Evolutionary conservation across 2,797 vertebrate species (phyloP).

Genomic region (Lepus oiostolus): DNA sequence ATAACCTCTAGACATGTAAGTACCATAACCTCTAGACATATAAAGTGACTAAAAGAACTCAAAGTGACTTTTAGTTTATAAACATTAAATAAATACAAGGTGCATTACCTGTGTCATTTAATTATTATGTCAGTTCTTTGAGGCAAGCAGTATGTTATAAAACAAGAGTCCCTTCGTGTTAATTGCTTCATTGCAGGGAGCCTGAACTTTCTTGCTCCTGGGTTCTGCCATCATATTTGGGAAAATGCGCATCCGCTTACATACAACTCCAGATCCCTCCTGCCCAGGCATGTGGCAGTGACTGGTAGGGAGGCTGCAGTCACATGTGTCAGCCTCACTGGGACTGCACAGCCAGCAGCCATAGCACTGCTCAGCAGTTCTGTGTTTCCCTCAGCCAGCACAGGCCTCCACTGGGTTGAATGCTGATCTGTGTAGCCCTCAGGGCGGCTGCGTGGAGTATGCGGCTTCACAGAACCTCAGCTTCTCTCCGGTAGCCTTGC

Average conservation of each 20-base stretch:
- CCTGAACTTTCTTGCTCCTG: neutral
- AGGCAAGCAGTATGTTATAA: neutral
- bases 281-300: neutral
- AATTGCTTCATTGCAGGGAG: neutral
- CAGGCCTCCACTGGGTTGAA: neutral
- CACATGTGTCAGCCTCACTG: neutral
- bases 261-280: neutral
- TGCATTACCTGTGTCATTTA: neutral
- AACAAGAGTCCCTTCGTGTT: neutral
- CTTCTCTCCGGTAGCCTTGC: neutral
- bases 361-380: neutral
- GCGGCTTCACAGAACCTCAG: neutral
- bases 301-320: neutral
- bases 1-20: neutral
- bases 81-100: neutral
- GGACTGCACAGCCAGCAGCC: neutral
- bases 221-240: neutral
- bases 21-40: neutral
- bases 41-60: neutral
- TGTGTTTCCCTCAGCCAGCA: neutral
- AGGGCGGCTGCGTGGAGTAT: neutral
- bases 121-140: neutral
- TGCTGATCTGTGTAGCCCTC: neutral
- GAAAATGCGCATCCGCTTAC: neutral
- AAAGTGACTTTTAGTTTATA: neutral